These are phyloP conservation scores for Stichodactyla mertensii DNA, from an alignment of 64 coral and sea anemone species.

Conservation along the genomic window DNA sequence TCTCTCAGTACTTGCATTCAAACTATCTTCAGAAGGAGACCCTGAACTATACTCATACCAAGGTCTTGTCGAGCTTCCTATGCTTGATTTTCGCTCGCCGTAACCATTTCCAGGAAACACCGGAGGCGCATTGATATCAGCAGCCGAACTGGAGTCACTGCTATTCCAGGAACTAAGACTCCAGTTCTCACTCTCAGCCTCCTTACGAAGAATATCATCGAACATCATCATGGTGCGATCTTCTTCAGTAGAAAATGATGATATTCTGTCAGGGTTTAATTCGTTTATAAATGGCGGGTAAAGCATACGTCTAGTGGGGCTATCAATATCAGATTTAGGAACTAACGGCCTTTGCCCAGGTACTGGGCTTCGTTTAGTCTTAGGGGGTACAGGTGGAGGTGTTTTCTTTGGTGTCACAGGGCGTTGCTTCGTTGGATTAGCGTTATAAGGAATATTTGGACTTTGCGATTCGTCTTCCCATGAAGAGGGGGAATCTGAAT, in stretches of 20 bases:
- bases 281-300: neutral
- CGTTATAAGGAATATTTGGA: slow-evolving; percentile 2
- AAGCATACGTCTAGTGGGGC: neutral
- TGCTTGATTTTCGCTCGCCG: neutral
- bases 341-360: neutral
- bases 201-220: slow-evolving; percentile 74
- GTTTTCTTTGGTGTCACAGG: slow-evolving; percentile 22
- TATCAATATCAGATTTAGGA: slow-evolving; percentile 2
- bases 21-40: slow-evolving; percentile 43
- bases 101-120: slow-evolving; percentile 23
- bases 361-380: slow-evolving; percentile 38
- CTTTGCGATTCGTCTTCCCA: slow-evolving; percentile 16
- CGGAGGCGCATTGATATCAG: slow-evolving; percentile 60
- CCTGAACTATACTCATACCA: slow-evolving; percentile 53
- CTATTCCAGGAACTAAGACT: slow-evolving; percentile 94
- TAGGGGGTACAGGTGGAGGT: slow-evolving; percentile 69
- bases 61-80: neutral
- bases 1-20: slow-evolving; percentile 23
- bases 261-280: neutral
- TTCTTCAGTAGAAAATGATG: slow-evolving; percentile 45
- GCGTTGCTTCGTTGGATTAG: neutral
- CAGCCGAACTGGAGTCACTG: slow-evolving; percentile 54
- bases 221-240: slow-evolving; percentile 73
- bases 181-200: slow-evolving; percentile 92
- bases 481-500: slow-evolving; percentile 8